phyloP scores from a whole-genome alignment of 2,888 invertebrate species.

The Pseudococcus jackbeardsleyi region DNA sequence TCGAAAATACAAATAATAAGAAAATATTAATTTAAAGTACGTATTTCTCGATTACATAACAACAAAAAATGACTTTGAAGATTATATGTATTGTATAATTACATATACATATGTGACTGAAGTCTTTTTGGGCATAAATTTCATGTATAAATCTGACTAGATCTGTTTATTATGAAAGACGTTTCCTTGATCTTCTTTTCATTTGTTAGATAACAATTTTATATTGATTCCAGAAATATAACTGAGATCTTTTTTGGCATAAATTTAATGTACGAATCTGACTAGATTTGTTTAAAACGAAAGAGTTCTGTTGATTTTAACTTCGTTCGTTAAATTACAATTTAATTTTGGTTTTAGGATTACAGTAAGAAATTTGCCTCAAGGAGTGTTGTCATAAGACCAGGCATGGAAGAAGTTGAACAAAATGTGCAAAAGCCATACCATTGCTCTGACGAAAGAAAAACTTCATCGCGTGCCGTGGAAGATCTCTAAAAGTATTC shows the following conservation, averaged over 20 bases:
- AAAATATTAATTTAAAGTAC: neutral
- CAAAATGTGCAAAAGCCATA: conserved; percentile 69
- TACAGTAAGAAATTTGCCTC: conserved; percentile 78
- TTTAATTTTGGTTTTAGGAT: conserved; percentile 73
- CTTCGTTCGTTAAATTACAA: neutral
- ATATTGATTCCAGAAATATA: conserved; percentile 72
- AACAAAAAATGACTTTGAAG: neutral
- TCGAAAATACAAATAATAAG: conserved; percentile 30
- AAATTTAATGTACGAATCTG: neutral
- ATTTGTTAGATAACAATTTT: neutral
- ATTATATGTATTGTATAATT: neutral
- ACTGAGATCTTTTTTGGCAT: neutral
- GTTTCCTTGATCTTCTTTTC: neutral
- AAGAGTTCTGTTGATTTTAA: neutral
- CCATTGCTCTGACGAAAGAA: neutral
- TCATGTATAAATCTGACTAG: too few species aligned
- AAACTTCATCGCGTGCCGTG: neutral
- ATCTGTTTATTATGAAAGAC: too few species aligned
- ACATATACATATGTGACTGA: too few species aligned
- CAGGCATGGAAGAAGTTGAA: conserved; percentile 76
- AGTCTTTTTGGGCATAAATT: too few species aligned
- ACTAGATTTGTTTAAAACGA: neutral
- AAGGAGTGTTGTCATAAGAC: conserved; percentile 73
- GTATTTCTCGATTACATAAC: neutral
- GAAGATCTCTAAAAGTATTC: conserved; percentile 14